Conservation (phyloP, 2,797 vertebrate genomes). For the Microchirus variegatus region DNA sequence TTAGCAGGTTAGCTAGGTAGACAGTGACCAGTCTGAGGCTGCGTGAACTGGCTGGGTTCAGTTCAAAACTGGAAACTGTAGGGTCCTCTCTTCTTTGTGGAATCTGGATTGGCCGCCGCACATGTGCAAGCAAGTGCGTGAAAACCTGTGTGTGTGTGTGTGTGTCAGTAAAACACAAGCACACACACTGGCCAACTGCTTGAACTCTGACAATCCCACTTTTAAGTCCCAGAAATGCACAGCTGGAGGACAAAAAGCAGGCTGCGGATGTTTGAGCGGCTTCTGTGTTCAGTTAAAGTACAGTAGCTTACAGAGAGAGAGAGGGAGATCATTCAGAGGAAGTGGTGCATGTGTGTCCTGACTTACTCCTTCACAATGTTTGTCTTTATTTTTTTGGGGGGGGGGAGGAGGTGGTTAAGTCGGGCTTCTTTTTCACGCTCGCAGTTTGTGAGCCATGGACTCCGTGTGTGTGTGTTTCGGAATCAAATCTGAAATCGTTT, state of each 20-base stretch:
- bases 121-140: slow-evolving; percentile 47
- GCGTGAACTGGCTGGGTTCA: too few relatives aligned
- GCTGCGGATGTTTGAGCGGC: slow-evolving; percentile 17
- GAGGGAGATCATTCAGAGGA: not conserved
- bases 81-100: slow-evolving; percentile 6
- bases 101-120: slow-evolving; percentile 51
- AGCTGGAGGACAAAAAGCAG: slow-evolving; percentile 58
- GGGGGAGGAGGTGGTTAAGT: too few relatives aligned
- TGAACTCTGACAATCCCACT: slow-evolving; percentile 33
- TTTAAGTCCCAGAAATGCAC: slow-evolving; percentile 61
- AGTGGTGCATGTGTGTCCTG: not conserved
- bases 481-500: too few relatives aligned
- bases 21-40: too few relatives aligned
- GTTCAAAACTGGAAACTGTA: too few relatives aligned
- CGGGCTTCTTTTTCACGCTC: too few relatives aligned
- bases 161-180: slow-evolving; percentile 15
- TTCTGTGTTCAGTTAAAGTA: slow-evolving; percentile 6
- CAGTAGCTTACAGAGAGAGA: not conserved
- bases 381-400: too few relatives aligned
- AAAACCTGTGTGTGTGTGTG: slow-evolving; percentile 25
- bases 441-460: too few relatives aligned
- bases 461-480: too few relatives aligned
- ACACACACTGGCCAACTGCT: slow-evolving; percentile 49
- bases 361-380: not conserved
- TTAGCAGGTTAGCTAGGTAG: too few relatives aligned